A percentile compares a stretch with the other conserved stretches of the same genome.
Evolutionary conservation across 2,888 invertebrate species (phyloP).

Genomic region (Drosophila multiciliata): DNA sequence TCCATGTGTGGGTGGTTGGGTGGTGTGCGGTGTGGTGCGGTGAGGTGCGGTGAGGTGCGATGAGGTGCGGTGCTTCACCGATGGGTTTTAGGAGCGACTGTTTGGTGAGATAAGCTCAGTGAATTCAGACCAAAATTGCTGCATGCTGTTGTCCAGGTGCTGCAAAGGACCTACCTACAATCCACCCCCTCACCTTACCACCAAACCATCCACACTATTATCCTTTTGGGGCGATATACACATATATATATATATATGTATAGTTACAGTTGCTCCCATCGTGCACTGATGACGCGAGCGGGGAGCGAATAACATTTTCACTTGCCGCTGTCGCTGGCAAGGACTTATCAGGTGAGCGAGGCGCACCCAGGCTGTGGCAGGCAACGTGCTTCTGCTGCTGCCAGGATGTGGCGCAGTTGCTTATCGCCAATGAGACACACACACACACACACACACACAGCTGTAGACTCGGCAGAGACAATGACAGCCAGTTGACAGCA

Average conservation of each 20-base stretch:
- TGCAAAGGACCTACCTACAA: background rate
- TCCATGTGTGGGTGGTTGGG: slow-evolving; percentile 24
- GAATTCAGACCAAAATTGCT: slow-evolving; percentile 56
- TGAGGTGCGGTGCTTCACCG: slow-evolving; percentile 16
- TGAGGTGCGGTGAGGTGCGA: slow-evolving; percentile 1
- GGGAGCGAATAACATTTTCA: slow-evolving; percentile 62
- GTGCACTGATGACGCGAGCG: slow-evolving; percentile 55
- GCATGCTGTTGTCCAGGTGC: slow-evolving; percentile 51
- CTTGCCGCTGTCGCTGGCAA: slow-evolving; percentile 66
- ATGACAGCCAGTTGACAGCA: slow-evolving; percentile 74
- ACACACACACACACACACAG: slow-evolving; percentile 39
- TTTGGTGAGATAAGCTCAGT: slow-evolving; percentile 65
- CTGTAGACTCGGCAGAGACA: slow-evolving; percentile 62
- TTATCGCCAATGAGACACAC: slow-evolving; percentile 60
- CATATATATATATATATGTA: background rate
- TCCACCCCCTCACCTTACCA: no score
- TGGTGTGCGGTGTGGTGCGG: slow-evolving; percentile 12
- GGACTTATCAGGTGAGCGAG: slow-evolving; percentile 61
- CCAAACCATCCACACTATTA: slow-evolving; percentile 3
- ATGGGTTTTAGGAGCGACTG: slow-evolving; percentile 57
- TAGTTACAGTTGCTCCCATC: slow-evolving; percentile 28
- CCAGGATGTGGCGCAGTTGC: slow-evolving; percentile 67
- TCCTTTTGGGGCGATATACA: slow-evolving; percentile 12
- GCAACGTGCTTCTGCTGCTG: slow-evolving; percentile 15
- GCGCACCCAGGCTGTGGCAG: slow-evolving; percentile 51